These are phyloP conservation scores for Holacanthus passer DNA, from an alignment of 2,113 vertebrate genomes.

Conservation along the genomic window DNA sequence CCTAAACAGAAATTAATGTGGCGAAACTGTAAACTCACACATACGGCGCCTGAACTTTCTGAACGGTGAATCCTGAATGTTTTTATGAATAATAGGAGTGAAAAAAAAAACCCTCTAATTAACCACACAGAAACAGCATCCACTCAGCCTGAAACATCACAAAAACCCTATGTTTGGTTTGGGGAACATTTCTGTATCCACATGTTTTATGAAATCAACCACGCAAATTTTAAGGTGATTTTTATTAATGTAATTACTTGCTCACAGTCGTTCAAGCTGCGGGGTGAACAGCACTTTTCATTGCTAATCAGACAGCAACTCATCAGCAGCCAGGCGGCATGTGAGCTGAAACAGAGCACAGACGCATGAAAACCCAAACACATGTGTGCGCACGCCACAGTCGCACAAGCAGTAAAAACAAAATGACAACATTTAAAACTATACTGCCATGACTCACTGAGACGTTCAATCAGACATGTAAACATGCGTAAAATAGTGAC, in stretches of 20 bases:
- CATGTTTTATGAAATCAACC: constrained; percentile 49
- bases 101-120: background rate
- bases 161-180: constrained; percentile 9
- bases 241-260: constrained; percentile 61
- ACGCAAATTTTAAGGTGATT: constrained; percentile 43
- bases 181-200: background rate
- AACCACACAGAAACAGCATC: background rate
- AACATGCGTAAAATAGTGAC: constrained; percentile 67
- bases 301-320: constrained; percentile 67
- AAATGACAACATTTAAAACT: constrained; percentile 52
- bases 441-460: constrained; percentile 46
- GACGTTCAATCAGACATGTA: constrained; percentile 70
- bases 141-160: background rate
- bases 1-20: constrained; percentile 50
- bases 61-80: background rate
- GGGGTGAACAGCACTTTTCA: constrained; percentile 52
- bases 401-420: constrained; percentile 41
- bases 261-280: constrained; percentile 57
- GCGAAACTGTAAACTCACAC: constrained; percentile 14
- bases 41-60: constrained; percentile 10
- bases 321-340: constrained; percentile 54
- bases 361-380: constrained; percentile 46
- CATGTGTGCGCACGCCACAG: constrained; percentile 12
- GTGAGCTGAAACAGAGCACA: constrained; percentile 22
- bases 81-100: background rate